Evolutionary conservation across 1,140 invertebrate species (phyloP).

Genomic region (Caenorhabditis tropicalis): DNA sequence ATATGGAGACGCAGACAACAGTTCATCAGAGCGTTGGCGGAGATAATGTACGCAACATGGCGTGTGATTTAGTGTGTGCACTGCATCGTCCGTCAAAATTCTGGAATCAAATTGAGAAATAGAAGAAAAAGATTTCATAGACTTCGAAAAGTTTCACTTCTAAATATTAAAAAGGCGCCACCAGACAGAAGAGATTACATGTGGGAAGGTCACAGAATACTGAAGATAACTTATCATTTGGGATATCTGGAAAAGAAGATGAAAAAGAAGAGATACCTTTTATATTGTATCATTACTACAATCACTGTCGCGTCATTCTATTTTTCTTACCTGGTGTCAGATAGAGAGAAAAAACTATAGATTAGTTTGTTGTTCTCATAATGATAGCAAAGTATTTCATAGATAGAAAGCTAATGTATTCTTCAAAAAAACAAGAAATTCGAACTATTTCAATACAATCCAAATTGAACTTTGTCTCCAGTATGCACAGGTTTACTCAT

Average conservation of each 20-base stretch:
- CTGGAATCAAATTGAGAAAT: too few relatives aligned
- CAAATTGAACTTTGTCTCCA: too few relatives aligned
- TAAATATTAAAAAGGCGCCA: too few relatives aligned
- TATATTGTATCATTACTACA: background rate
- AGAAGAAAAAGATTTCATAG: too few relatives aligned
- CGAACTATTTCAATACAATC: too few relatives aligned
- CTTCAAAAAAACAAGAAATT: too few relatives aligned
- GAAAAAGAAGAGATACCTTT: background rate
- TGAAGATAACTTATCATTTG: background rate
- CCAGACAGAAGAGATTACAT: too few relatives aligned
- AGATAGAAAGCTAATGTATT: too few relatives aligned
- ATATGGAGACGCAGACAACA: background rate
- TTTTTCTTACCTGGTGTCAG: background rate
- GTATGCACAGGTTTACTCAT: background rate
- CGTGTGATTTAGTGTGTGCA: background rate
- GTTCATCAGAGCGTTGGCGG: slow-evolving; percentile 17
- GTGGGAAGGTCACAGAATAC: too few relatives aligned
- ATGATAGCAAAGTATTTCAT: too few relatives aligned
- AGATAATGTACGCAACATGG: background rate
- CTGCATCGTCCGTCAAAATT: background rate
- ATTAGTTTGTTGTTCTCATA: background rate
- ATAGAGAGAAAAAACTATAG: background rate
- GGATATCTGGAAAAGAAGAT: background rate
- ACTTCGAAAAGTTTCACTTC: too few relatives aligned
- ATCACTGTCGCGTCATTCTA: background rate